Evolutionary conservation across 2,113 vertebrate genomes (phyloP), one percentile per base, ranked within the genome.

Genomic region (Channa maculata): DNA sequence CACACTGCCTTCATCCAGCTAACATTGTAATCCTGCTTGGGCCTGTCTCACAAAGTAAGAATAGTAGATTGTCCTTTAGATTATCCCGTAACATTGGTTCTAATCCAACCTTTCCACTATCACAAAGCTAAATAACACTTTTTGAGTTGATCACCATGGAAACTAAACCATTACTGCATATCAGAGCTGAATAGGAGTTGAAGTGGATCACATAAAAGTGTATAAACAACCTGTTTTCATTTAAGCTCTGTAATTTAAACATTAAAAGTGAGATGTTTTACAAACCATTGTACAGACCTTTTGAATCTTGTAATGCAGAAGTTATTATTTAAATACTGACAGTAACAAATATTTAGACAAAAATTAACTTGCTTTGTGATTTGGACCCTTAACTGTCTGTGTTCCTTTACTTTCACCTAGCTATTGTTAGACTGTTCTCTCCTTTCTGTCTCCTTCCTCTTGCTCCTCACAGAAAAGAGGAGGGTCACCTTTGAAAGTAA

Each of bases 401-500:
- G 67, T 73, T 80, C 58, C 71, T 79, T 86, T 79, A 50, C 61
- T 68, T 57, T 78, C 83, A 87, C 79, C 38, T 88, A 88, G 85
- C 65, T 88, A 68, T 86, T 88, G 85, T 90, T 84, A 88, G 84
- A 91, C 75, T 81, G 77, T 75, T 82, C 61, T 89, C 80, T 89
- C 60, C 83, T 84, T 85, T 90, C 86, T 91, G 68, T 93, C 76
- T 90, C 79, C 89, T 86, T 80, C 85, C 90, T 90, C 82, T 91
- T 89, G 88, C 80, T 86, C 87, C 89, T 93, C 90, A 85, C 93
- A 95, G 94, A 95, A 90, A 95, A 95, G 91, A 94, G 94, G 89
- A 94, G 94, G 82, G 94, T 95, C 88, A 95, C 94, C 59, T 95
- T 95, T 89, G 94, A 95, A 94, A 95, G 94, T 95, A 95, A 95